A percentile compares a stretch with the other conserved stretches of the same genome.
Conservation (phyloP, 2,797 vertebrate genomes). For the Orestias chungarensis region DNA sequence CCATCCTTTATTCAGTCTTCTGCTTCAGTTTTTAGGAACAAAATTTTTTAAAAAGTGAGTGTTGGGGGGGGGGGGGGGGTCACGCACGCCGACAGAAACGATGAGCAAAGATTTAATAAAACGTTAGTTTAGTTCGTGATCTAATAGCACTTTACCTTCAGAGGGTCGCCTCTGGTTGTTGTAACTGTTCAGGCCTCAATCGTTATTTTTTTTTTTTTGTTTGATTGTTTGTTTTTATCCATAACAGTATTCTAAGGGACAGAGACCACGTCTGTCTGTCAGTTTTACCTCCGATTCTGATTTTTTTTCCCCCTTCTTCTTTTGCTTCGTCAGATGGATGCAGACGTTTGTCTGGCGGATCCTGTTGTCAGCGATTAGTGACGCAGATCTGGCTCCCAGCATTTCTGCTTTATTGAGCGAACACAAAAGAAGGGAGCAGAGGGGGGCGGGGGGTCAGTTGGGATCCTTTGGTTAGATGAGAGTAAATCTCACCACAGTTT, state of each 20-base stretch:
- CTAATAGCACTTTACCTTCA: slow-evolving; percentile 73
- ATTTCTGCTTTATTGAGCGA: slow-evolving; percentile 63
- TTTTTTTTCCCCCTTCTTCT: too few relatives aligned
- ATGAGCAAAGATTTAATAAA: background rate
- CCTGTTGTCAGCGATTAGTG: slow-evolving; percentile 48
- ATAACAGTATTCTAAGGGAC: slow-evolving; percentile 60
- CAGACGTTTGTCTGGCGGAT: background rate
- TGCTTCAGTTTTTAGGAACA: slow-evolving; percentile 1
- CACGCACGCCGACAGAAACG: background rate
- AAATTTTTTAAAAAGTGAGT: slow-evolving; percentile 10
- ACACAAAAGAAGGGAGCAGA: slow-evolving; percentile 43
- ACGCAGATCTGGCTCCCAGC: slow-evolving; percentile 45
- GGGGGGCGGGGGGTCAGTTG: background rate
- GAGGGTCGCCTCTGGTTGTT: slow-evolving; percentile 49
- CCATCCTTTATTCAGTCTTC: slow-evolving; percentile 6
- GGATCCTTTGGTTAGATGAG: too few relatives aligned
- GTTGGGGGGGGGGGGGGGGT: too few relatives aligned
- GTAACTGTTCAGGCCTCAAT: slow-evolving; percentile 22
- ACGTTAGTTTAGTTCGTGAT: slow-evolving; percentile 23
- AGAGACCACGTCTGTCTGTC: background rate
- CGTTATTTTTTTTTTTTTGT: slow-evolving; percentile 6
- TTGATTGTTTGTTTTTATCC: background rate
- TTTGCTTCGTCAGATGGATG: too few relatives aligned
- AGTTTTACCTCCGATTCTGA: too few relatives aligned
- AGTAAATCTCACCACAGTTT: too few relatives aligned